These are phyloP conservation scores for Blastobasis adustella DNA, from an alignment of 2,888 invertebrate species.

Conservation along the genomic window DNA sequence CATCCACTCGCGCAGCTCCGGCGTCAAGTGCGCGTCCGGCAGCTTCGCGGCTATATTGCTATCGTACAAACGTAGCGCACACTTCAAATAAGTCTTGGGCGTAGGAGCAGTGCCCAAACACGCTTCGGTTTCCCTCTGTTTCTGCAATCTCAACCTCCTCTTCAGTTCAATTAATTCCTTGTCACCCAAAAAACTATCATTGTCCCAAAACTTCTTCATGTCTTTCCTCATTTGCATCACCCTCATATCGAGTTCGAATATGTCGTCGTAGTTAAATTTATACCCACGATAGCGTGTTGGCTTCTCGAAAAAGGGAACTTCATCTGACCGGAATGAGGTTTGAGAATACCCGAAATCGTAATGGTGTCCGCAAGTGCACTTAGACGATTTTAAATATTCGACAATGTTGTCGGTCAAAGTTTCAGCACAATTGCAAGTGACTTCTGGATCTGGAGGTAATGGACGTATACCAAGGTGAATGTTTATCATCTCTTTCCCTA, in stretches of 20 bases:
- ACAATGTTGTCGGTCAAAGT: conserved; percentile 43
- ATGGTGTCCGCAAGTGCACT: conserved; percentile 52
- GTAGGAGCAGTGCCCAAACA: conserved; percentile 44
- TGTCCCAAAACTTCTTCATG: conserved; percentile 52
- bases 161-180: conserved; percentile 21
- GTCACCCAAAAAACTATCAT: conserved; percentile 39
- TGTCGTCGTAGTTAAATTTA: conserved; percentile 50
- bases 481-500: conserved; percentile 34
- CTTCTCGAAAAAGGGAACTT: conserved; percentile 49
- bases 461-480: conserved; percentile 49
- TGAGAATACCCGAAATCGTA: conserved; percentile 49
- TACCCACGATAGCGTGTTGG: conserved; percentile 33
- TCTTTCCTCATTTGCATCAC: conserved; percentile 41
- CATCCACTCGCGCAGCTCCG: conserved; percentile 64
- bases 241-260: conserved; percentile 47
- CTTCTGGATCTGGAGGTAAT: conserved; percentile 27
- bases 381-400: conserved; percentile 38
- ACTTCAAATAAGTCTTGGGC: conserved; percentile 50
- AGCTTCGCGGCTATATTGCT: conserved; percentile 51
- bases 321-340: conserved; percentile 41
- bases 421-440: conserved; percentile 49
- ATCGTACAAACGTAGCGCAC: conserved; percentile 44
- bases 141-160: conserved; percentile 24
- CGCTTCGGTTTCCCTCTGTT: conserved; percentile 30
- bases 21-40: conserved; percentile 51